Percentiles rank a stretch among this genome's conserved stretches.
phyloP scores from a whole-genome alignment of 2,113 vertebrate species.

The Alosa alosa region DNA sequence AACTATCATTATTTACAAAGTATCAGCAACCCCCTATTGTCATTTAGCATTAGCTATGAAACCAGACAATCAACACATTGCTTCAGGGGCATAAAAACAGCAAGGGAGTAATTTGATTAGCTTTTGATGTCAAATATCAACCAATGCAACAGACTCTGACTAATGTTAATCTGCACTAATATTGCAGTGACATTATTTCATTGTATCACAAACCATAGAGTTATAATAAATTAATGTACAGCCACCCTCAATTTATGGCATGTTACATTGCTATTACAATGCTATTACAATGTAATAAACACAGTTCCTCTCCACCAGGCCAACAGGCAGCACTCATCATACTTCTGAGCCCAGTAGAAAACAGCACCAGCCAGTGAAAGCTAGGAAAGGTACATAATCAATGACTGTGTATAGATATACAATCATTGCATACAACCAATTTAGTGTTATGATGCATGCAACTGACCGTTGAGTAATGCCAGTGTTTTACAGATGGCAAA shows the following conservation, averaged over 20 bases:
- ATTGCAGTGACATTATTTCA: background rate
- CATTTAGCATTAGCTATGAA: background rate
- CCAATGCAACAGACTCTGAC: background rate
- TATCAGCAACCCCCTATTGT: background rate
- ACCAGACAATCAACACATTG: background rate
- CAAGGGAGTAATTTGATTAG: background rate
- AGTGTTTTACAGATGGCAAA: no score
- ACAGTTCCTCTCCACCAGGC: background rate
- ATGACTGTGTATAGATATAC: no score
- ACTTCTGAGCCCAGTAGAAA: background rate
- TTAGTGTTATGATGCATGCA: no score
- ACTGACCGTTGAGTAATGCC: no score
- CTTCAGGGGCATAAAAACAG: background rate
- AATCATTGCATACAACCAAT: no score
- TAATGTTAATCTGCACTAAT: background rate
- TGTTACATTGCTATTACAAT: conserved; percentile 5
- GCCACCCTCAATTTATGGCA: background rate
- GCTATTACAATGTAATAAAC: conserved; percentile 14
- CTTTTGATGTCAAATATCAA: background rate
- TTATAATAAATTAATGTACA: background rate
- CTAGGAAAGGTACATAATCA: no score
- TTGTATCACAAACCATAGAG: background rate
- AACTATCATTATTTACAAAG: no score
- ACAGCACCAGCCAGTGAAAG: background rate
- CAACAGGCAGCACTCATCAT: background rate